Conservation (phyloP, 2,888 invertebrate species). For the Meandrusa payeni region DNA sequence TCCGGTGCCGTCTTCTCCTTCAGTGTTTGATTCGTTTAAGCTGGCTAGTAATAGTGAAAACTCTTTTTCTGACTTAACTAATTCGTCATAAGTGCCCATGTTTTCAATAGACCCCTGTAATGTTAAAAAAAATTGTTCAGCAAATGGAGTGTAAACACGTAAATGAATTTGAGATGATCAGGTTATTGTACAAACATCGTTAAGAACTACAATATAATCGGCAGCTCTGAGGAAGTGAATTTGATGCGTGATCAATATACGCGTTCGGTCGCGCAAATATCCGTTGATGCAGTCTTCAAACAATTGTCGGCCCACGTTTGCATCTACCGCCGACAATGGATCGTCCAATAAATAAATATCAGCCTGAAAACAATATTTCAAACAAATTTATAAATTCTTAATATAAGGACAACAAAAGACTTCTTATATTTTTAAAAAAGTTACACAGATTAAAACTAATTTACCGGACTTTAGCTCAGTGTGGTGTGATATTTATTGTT, state of each 20-base stretch:
- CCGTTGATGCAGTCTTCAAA: conserved; percentile 87
- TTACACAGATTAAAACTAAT: no score
- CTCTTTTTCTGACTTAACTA: conserved; percentile 74
- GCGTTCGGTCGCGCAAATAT: conserved; percentile 83
- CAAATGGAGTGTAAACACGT: neutral
- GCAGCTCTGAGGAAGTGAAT: conserved; percentile 82
- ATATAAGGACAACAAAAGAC: no score
- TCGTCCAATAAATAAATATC: conserved; percentile 91
- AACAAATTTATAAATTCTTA: no score
- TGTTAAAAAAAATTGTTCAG: conserved; percentile 5
- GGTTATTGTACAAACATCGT: conserved; percentile 49
- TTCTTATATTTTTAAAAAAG: no score
- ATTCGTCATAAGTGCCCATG: conserved; percentile 80
- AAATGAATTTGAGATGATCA: no score
- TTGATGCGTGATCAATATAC: conserved; percentile 92
- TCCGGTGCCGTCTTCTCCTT: conserved; percentile 31
- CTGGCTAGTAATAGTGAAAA: conserved; percentile 60
- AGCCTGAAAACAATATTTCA: conserved; percentile 74
- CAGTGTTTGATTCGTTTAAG: conserved; percentile 35
- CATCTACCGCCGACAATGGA: conserved; percentile 91
- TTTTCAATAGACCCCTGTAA: conserved; percentile 79
- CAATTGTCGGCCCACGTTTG: conserved; percentile 86
- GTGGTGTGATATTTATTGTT: no score
- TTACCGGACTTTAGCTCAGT: no score
- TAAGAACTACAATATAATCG: conserved; percentile 78